Evolutionary conservation across 1,140 invertebrate species (phyloP).

Genomic region (Gryon sp.): DNA sequence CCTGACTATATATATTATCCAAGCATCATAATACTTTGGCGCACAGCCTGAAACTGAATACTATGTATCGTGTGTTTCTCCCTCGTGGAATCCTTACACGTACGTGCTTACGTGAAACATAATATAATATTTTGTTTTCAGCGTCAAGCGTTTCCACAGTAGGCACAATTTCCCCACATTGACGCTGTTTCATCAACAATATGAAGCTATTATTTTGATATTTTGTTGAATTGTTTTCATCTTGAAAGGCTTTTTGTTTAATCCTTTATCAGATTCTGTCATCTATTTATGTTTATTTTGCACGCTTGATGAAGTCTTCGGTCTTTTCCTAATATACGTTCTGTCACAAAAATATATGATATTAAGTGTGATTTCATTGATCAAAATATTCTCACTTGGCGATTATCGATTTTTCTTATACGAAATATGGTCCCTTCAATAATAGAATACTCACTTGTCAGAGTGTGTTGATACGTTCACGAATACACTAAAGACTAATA

Average conservation of each 20-base stretch:
- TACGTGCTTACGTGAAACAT: conserved; percentile 32
- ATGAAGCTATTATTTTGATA: too few species aligned
- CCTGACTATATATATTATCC: background rate
- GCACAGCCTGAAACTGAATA: conserved; percentile 43
- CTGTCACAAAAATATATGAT: too few species aligned
- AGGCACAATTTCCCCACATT: conserved; percentile 10
- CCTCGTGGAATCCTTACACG: conserved; percentile 28
- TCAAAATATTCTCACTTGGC: conserved; percentile 5
- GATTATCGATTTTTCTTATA: conserved; percentile 48
- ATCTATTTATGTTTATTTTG: background rate
- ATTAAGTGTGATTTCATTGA: conserved; percentile 19
- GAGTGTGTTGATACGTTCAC: conserved; percentile 50
- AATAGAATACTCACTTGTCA: conserved; percentile 59
- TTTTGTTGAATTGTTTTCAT: too few species aligned
- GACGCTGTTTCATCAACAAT: conserved; percentile 11
- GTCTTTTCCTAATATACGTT: too few species aligned
- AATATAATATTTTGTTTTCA: conserved; percentile 26
- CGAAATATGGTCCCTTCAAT: conserved; percentile 35
- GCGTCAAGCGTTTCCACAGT: conserved; percentile 11
- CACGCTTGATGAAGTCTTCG: too few species aligned
- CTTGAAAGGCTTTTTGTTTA: too few species aligned
- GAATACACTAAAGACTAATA: conserved; percentile 61
- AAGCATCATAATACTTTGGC: background rate
- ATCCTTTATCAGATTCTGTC: too few species aligned
- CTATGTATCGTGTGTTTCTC: conserved; percentile 27